These are phyloP conservation scores for Crotalus horridus DNA, from an alignment of 2,113 vertebrate genomes.

Conservation along the genomic window DNA sequence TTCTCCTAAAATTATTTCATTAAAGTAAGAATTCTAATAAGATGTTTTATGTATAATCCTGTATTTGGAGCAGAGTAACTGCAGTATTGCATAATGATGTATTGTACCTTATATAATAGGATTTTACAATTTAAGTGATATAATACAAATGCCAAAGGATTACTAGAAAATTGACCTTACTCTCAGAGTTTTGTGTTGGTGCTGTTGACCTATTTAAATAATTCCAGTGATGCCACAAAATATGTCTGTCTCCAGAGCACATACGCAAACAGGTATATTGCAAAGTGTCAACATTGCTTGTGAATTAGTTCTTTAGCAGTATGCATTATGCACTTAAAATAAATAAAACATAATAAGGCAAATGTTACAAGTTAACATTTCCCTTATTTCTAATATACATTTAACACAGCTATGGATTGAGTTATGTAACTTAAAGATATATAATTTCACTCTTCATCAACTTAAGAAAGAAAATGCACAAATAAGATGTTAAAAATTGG, in stretches of 20 bases:
- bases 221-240: slow-evolving; percentile 36
- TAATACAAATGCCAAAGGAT: slow-evolving; percentile 36
- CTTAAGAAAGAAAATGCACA: background rate
- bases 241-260: slow-evolving; percentile 12
- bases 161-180: slow-evolving; percentile 36
- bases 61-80: slow-evolving; percentile 39
- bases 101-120: slow-evolving; percentile 56
- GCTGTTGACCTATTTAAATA: slow-evolving; percentile 13
- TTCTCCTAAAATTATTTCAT: slow-evolving; percentile 42
- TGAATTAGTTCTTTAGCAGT: background rate
- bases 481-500: background rate
- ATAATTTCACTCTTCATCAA: background rate
- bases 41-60: slow-evolving; percentile 36
- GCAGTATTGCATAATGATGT: slow-evolving; percentile 49
- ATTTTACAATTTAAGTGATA: slow-evolving; percentile 52
- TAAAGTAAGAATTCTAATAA: slow-evolving; percentile 51
- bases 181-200: slow-evolving; percentile 35
- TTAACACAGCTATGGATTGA: background rate
- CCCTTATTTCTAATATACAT: background rate
- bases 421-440: background rate
- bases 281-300: background rate
- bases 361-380: background rate
- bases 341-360: background rate
- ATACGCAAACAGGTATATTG: slow-evolving; percentile 4
- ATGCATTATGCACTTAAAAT: background rate